Evolutionary conservation across 2,113 vertebrate species (phyloP).

Genomic region (Cynocephalus volans): DNA sequence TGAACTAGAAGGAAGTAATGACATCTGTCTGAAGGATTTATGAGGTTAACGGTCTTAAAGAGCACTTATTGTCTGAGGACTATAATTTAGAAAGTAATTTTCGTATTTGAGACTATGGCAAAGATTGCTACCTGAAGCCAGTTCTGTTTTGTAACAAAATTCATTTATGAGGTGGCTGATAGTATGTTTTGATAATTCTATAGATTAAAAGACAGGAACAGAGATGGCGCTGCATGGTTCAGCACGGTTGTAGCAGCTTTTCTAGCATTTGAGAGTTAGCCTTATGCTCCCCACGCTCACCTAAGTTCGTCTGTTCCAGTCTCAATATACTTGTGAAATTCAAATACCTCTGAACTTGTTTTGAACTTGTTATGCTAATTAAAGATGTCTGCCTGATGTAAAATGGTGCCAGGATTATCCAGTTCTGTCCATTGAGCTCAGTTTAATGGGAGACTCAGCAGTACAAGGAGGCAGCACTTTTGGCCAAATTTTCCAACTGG

Average conservation of each 20-base stretch:
- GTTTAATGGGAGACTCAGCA: background rate
- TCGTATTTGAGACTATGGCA: background rate
- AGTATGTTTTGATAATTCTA: background rate
- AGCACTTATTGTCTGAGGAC: background rate
- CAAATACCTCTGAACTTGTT: background rate
- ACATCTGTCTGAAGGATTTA: background rate
- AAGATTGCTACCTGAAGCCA: background rate
- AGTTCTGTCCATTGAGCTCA: background rate
- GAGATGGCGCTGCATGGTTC: background rate
- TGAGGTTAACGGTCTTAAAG: background rate
- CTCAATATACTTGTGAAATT: background rate
- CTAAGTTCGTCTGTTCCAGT: background rate
- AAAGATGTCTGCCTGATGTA: background rate
- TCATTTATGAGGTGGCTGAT: background rate
- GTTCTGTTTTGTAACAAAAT: background rate
- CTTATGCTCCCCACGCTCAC: background rate
- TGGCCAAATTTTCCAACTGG: background rate
- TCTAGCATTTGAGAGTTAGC: background rate
- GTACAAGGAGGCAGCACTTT: background rate
- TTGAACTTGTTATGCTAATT: background rate
- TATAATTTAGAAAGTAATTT: slow-evolving; percentile 7
- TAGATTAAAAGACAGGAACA: background rate
- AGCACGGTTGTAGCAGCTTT: background rate
- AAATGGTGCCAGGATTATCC: background rate
- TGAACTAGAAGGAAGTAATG: background rate